Evolutionary conservation across 2,113 vertebrate species (phyloP).

Genomic region (Coryphaenoides rupestris): DNA sequence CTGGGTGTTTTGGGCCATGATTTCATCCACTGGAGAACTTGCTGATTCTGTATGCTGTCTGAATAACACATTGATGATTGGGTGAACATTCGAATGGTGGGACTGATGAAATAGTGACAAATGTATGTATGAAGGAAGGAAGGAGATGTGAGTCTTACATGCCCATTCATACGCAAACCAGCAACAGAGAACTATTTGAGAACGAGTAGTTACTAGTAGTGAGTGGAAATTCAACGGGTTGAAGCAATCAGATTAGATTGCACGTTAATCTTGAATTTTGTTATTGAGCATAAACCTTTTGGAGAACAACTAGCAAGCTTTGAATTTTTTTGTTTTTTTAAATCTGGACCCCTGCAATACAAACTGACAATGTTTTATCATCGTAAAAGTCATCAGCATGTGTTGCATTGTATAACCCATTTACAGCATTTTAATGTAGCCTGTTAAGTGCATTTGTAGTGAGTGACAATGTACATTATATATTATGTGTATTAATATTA

Average conservation of each 20-base stretch:
- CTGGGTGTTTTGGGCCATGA: conserved; percentile 79
- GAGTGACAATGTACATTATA: no score
- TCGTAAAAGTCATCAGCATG: no score
- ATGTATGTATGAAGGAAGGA: conserved; percentile 21
- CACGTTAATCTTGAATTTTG: conserved; percentile 18
- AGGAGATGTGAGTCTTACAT: conserved; percentile 18
- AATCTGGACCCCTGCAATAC: no score
- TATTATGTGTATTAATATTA: no score
- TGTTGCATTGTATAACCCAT: no score
- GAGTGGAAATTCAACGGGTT: conserved; percentile 22
- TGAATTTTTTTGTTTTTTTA: no score
- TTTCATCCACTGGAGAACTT: conserved; percentile 84
- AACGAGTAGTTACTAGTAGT: neutral
- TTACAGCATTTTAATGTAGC: no score
- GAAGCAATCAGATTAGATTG: conserved; percentile 6
- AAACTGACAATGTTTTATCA: no score
- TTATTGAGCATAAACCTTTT: neutral
- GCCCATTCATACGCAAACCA: conserved; percentile 12
- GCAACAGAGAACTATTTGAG: neutral
- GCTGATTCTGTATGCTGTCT: conserved; percentile 78
- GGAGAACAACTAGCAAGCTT: no score
- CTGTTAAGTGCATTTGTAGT: no score
- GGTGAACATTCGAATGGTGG: conserved; percentile 60
- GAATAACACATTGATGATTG: conserved; percentile 77
- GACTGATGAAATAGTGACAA: conserved; percentile 38